phyloP scores from a whole-genome alignment of 64 coral and sea anemone genomes.

The Platygyra sinensis region DNA sequence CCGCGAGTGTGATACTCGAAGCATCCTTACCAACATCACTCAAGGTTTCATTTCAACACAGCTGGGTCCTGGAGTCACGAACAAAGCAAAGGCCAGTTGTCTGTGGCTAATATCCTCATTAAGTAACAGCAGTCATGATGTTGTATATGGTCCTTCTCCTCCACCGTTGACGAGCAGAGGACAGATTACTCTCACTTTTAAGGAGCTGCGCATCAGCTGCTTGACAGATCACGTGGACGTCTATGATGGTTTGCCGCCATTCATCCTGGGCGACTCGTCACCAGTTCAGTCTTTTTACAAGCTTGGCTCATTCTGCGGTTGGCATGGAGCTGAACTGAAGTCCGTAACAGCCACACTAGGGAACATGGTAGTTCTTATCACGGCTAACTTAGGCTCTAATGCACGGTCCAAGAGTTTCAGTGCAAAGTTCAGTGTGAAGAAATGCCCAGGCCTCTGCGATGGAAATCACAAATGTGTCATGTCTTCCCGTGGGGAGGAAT shows the following conservation, averaged over 20 bases:
- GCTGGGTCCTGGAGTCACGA: slow-evolving; percentile 20
- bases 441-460: slow-evolving; percentile 74
- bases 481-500: slow-evolving; percentile 55
- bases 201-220: slow-evolving; percentile 63
- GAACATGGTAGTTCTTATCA: slow-evolving; percentile 69
- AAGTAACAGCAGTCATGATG: slow-evolving; percentile 48
- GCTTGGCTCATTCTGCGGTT: slow-evolving; percentile 78
- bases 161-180: slow-evolving; percentile 19
- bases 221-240: slow-evolving; percentile 73
- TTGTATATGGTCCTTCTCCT: slow-evolving; percentile 65
- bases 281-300: slow-evolving; percentile 56
- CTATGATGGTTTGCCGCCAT: slow-evolving; percentile 88
- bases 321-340: slow-evolving; percentile 1
- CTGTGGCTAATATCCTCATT: slow-evolving; percentile 84
- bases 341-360: slow-evolving; percentile 53
- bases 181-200: slow-evolving; percentile 72
- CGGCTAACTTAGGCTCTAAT: slow-evolving; percentile 18
- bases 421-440: slow-evolving; percentile 70
- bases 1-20: slow-evolving; percentile 73
- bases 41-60: slow-evolving; percentile 77
- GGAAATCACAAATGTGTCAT: slow-evolving; percentile 79
- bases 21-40: slow-evolving; percentile 73
- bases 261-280: slow-evolving; percentile 22
- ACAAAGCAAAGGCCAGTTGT: slow-evolving; percentile 37
- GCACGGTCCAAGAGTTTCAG: slow-evolving; percentile 42